Percentiles rank a stretch among this genome's conserved stretches.
Evolutionary conservation across 2,113 vertebrate genomes (phyloP).

Genomic region (Microcebus murinus): DNA sequence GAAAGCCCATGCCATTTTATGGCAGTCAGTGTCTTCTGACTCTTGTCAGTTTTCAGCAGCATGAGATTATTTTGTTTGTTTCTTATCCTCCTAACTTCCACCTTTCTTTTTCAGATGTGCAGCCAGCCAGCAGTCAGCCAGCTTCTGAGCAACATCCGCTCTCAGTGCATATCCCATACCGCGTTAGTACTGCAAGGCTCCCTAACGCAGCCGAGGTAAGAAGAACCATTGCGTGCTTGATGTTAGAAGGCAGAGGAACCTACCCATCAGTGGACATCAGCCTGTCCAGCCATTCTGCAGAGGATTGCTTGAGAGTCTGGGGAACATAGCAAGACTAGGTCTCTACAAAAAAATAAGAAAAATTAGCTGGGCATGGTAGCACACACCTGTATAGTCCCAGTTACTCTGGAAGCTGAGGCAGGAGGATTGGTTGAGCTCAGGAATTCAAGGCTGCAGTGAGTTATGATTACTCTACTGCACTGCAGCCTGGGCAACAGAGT

Average conservation of each 20-base stretch:
- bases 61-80: background rate
- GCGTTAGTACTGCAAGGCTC: constrained; percentile 96
- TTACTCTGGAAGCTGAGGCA: no score
- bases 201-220: constrained; percentile 95
- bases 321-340: no score
- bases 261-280: fast-evolving
- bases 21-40: background rate
- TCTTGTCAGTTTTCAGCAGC: constrained; percentile 75
- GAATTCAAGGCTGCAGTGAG: no score
- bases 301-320: no score
- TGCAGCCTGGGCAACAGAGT: no score
- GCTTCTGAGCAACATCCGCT: constrained; percentile 99
- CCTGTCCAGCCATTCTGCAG: no score
- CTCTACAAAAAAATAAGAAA: no score
- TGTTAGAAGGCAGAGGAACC: background rate
- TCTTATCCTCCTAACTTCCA: background rate
- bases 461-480: no score
- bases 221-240: fast-evolving
- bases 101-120: constrained; percentile 91
- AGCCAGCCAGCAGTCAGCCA: constrained; percentile 98
- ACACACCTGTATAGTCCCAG: no score
- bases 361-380: no score
- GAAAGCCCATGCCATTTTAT: fast-evolving
- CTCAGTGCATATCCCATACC: constrained; percentile 98
- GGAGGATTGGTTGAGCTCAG: no score